Percentiles rank a stretch among this genome's conserved stretches.
phyloP scores from a whole-genome alignment of 1,140 invertebrate genomes.

The Aricia agestis region DNA sequence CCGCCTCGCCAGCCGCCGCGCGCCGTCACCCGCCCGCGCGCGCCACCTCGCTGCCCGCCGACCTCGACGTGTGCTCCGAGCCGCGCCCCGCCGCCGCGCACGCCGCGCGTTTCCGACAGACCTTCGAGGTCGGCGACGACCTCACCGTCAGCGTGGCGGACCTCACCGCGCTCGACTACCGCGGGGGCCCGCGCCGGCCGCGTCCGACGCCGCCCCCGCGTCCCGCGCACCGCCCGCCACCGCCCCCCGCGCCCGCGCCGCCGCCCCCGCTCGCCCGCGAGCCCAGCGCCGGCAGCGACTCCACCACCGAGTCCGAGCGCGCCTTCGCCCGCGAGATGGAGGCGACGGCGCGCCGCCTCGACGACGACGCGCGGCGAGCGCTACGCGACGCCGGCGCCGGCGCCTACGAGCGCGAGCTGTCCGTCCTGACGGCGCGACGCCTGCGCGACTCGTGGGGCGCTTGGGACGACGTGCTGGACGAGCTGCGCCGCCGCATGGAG shows the following conservation, averaged over 20 bases:
- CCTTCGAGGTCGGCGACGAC: slow-evolving; percentile 65
- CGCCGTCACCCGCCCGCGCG: slow-evolving; percentile 66
- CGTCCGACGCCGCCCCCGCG: slow-evolving; percentile 51
- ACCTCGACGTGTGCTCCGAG: slow-evolving; percentile 76
- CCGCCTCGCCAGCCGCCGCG: slow-evolving; percentile 49
- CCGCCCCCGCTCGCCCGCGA: slow-evolving; percentile 54
- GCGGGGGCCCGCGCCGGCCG: slow-evolving; percentile 51
- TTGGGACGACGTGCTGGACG: slow-evolving; percentile 71
- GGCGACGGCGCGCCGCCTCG: slow-evolving; percentile 59
- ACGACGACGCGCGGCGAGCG: slow-evolving; percentile 57
- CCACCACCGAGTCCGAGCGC: slow-evolving; percentile 70
- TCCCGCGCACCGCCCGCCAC: slow-evolving; percentile 42
- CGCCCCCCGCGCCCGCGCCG: slow-evolving; percentile 49
- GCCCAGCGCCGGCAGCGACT: slow-evolving; percentile 66
- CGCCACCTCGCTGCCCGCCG: slow-evolving; percentile 64
- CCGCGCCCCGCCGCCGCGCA: slow-evolving; percentile 48
- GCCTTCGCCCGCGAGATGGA: slow-evolving; percentile 70
- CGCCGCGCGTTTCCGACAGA: slow-evolving; percentile 60
- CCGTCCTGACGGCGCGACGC: slow-evolving; percentile 70
- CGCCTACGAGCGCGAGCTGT: slow-evolving; percentile 75
- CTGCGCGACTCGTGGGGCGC: slow-evolving; percentile 64
- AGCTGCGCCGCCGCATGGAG: slow-evolving; percentile 58
- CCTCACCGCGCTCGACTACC: slow-evolving; percentile 69
- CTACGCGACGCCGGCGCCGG: slow-evolving; percentile 49
- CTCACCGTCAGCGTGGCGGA: slow-evolving; percentile 71